Evolutionary conservation across 2,888 invertebrate genomes (phyloP), one percentile per base, ranked within the genome.

Genomic region (Acheta domesticus): DNA sequence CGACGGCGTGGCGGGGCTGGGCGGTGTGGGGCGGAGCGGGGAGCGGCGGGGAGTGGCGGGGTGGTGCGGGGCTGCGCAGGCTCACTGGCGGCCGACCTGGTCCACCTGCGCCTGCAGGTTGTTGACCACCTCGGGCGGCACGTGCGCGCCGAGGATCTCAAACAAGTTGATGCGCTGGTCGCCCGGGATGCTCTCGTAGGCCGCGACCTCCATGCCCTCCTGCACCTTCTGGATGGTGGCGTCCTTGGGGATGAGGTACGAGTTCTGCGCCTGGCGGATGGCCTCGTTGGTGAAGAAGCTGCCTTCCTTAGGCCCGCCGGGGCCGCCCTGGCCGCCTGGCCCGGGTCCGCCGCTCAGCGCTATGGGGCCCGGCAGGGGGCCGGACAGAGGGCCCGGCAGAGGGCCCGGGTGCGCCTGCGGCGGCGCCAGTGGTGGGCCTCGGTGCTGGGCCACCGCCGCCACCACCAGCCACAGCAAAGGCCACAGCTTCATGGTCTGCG

Each of bases 141-240:
- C 93, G 86, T 94, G 94, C 86, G 94, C 94, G 12, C 95, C 95
- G 80, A 96, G 89, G 84, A 95, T 94, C 86, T 94, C 93, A 86
- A 91, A 92, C n/a, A 95, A 89, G 87, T 95, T 93, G 87, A 96
- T 93, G 85, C 91, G 91, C 87, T 95, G 94, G 88, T 94, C 92
- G 82, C 93, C 94, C 84, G 95, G 95, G 84, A 96, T 95, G 83
- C 93, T 93, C 87, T 95, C 95, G 87, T 94, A 94, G 11, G 95
- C 95, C 5, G 94, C 94, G 84, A 95, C 87, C 87, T 95, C 94
- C 83, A 95, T 94, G 80, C 95, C 95, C 87, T 95, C 94, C 88
- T 95, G 93, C 1, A 93, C 93, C 87, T 94, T 94, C 87, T 95
- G 95, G 82, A 96, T 96, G 85, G 93, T 92, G 73, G 95, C 95